These are phyloP conservation scores for Upupa epops DNA, from an alignment of 2,113 vertebrate genomes.

Conservation along the genomic window DNA sequence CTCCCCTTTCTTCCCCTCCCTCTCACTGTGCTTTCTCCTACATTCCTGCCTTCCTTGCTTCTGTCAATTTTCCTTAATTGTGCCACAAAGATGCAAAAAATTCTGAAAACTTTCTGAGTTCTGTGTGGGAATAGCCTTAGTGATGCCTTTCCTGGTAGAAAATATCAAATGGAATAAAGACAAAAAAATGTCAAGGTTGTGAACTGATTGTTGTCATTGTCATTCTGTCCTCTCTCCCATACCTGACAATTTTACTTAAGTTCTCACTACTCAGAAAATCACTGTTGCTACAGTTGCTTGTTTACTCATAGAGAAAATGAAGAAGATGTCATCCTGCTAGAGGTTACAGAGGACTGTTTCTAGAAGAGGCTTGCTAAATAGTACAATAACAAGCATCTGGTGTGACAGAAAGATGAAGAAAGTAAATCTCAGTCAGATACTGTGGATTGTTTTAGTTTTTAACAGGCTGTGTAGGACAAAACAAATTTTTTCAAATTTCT, in stretches of 20 bases:
- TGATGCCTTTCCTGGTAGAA: background rate
- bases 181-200: background rate
- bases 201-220: background rate
- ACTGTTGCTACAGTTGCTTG: background rate
- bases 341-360: background rate
- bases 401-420: background rate
- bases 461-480: background rate
- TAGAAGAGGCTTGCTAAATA: background rate
- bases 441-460: background rate
- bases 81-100: background rate
- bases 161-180: background rate
- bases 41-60: no score
- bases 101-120: background rate
- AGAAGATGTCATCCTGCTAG: background rate
- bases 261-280: background rate
- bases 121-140: background rate
- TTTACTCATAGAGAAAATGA: background rate
- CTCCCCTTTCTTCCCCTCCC: no score
- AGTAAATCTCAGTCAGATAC: background rate
- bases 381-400: background rate
- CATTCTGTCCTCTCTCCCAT: background rate
- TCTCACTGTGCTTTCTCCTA: no score
- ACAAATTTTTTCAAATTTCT: constrained; percentile 1
- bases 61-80: no score
- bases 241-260: background rate